These are phyloP conservation scores for Limonius californicus DNA, from an alignment of 1,140 invertebrate genomes.

Conservation along the genomic window DNA sequence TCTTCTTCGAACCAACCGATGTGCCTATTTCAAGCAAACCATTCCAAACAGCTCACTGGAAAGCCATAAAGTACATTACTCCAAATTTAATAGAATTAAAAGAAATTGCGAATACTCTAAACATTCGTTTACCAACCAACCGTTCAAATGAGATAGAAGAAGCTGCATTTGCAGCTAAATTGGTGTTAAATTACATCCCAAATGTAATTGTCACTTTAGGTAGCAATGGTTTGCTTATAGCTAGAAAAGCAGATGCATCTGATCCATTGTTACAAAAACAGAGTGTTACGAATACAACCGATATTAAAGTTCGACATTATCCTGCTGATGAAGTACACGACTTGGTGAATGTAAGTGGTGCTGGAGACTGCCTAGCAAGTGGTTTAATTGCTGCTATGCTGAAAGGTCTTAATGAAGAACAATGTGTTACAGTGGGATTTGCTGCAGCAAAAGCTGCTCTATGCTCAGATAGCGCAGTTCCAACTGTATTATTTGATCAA, in stretches of 20 bases:
- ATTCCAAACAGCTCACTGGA: constrained; percentile 48
- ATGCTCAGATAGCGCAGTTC: constrained; percentile 51
- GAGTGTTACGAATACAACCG: constrained; percentile 14
- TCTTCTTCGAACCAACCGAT: constrained; percentile 70
- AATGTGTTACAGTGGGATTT: constrained; percentile 54
- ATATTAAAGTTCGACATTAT: constrained; percentile 46
- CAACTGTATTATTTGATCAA: constrained; percentile 28
- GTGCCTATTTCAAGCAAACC: constrained; percentile 56
- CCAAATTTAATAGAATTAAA: constrained; percentile 71
- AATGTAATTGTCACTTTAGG: constrained; percentile 59
- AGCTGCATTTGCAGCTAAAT: constrained; percentile 28
- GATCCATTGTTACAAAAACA: constrained; percentile 24
- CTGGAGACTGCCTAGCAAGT: constrained; percentile 62
- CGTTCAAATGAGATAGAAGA: constrained; percentile 31
- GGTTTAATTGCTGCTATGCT: constrained; percentile 57
- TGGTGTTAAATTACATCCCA: constrained; percentile 43
- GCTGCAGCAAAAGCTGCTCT: constrained; percentile 53
- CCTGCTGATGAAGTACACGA: constrained; percentile 44
- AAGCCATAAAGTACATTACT: constrained; percentile 57
- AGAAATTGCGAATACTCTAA: constrained; percentile 49
- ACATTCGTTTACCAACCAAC: constrained; percentile 11
- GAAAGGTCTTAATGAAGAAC: constrained; percentile 46
- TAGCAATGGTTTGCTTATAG: constrained; percentile 52
- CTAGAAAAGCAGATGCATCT: constrained; percentile 36
- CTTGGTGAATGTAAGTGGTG: constrained; percentile 60